Conservation (phyloP, 2,797 vertebrate genomes). For the Sus cebifrons region DNA sequence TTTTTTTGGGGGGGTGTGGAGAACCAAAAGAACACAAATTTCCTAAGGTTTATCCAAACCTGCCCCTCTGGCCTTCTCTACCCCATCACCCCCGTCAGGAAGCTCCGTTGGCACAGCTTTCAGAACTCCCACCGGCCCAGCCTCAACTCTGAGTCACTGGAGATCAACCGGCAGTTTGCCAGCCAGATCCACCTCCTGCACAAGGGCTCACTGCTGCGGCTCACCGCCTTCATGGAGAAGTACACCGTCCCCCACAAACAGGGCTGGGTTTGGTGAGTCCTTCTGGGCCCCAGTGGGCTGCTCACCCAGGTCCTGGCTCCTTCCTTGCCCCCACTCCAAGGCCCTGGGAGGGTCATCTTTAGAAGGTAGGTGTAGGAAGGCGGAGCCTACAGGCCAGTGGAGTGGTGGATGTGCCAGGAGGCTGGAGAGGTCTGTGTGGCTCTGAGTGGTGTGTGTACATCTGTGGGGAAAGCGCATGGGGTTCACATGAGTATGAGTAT, state of each 20-base stretch:
- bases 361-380: background rate
- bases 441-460: background rate
- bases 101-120: slow-evolving; percentile 95
- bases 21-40: background rate
- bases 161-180: slow-evolving; percentile 94
- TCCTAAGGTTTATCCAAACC: slow-evolving; percentile 62
- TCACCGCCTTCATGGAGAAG: slow-evolving; percentile 94
- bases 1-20: background rate
- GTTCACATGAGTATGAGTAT: background rate
- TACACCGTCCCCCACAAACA: slow-evolving; percentile 92
- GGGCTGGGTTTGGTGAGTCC: slow-evolving; percentile 93
- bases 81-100: slow-evolving; percentile 85
- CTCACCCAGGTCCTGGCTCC: no score
- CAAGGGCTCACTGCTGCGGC: slow-evolving; percentile 93
- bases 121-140: slow-evolving; percentile 95
- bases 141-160: slow-evolving; percentile 93
- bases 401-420: background rate
- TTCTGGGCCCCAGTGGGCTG: background rate
- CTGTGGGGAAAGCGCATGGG: background rate
- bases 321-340: background rate
- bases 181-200: slow-evolving; percentile 94
- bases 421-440: background rate
- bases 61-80: slow-evolving; percentile 41
- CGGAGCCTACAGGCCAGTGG: background rate
- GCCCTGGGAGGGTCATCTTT: background rate